Percentiles rank a stretch among this genome's conserved stretches.
Evolutionary conservation across 2,797 vertebrate species (phyloP).

Genomic region (Carcharodon carcharias): DNA sequence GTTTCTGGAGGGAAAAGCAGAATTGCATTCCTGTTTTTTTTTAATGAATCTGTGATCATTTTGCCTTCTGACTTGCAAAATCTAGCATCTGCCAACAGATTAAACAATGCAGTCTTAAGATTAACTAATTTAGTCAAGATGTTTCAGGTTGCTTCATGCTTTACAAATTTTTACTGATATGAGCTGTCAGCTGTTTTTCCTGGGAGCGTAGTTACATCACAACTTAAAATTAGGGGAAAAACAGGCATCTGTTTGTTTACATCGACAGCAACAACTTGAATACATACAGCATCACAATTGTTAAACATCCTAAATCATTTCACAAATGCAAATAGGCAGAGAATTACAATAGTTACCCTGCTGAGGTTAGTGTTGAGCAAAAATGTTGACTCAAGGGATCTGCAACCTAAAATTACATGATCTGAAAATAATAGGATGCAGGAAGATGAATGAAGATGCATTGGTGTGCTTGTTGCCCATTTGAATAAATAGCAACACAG

Average conservation of each 20-base stretch:
- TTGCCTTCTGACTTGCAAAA: background rate
- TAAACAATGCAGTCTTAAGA: background rate
- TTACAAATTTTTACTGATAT: background rate
- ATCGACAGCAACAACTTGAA: background rate
- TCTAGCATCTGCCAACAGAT: background rate
- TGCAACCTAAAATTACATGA: background rate
- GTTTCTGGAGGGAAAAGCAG: background rate
- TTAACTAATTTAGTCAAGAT: background rate
- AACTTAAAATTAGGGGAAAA: background rate
- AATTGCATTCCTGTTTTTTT: background rate
- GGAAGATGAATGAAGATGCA: background rate
- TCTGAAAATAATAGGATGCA: background rate
- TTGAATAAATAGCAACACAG: background rate
- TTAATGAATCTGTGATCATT: background rate
- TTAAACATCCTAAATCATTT: background rate
- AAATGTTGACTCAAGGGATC: background rate
- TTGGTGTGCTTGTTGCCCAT: no score
- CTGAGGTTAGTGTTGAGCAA: background rate
- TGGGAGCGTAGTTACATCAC: background rate
- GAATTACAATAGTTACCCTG: background rate
- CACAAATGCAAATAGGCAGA: background rate
- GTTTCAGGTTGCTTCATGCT: background rate
- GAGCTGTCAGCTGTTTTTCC: background rate
- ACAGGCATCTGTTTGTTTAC: background rate
- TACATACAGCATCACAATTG: background rate